Percentiles rank a stretch among this genome's conserved stretches.
These are phyloP conservation scores for Hylyphantes graminicola DNA, from an alignment of 1,140 invertebrate genomes.

Conservation along the genomic window DNA sequence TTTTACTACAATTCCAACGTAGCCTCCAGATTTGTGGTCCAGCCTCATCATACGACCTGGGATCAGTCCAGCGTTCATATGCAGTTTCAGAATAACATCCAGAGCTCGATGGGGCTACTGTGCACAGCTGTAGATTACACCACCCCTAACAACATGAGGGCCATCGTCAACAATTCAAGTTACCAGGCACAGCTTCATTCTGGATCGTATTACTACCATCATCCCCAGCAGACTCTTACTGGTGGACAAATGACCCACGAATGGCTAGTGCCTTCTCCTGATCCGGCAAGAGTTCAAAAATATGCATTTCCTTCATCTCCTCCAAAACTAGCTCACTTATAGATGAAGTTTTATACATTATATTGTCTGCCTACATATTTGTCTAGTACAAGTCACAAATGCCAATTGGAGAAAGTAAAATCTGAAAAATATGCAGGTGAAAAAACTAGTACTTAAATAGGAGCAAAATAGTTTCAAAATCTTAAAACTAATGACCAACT, in stretches of 20 bases:
- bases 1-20: constrained; percentile 36
- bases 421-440: no score
- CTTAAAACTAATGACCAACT: no score
- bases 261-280: constrained; percentile 35
- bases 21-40: constrained; percentile 25
- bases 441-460: no score
- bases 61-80: constrained; percentile 34
- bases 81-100: constrained; percentile 45
- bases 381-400: no score
- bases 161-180: constrained; percentile 40
- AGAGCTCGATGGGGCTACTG: constrained; percentile 37
- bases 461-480: no score
- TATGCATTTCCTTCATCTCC: constrained; percentile 16
- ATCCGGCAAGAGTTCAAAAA: constrained; percentile 27
- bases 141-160: constrained; percentile 33
- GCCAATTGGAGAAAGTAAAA: no score
- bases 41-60: constrained; percentile 32
- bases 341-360: no score
- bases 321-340: constrained; percentile 31
- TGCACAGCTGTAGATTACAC: constrained; percentile 45
- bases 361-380: no score
- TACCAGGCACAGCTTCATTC: constrained; percentile 37
- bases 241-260: constrained; percentile 28
- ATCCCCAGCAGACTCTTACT: constrained; percentile 15
- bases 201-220: constrained; percentile 48